Conservation (phyloP, 2,888 invertebrate genomes). For the Meteorus colon region DNA sequence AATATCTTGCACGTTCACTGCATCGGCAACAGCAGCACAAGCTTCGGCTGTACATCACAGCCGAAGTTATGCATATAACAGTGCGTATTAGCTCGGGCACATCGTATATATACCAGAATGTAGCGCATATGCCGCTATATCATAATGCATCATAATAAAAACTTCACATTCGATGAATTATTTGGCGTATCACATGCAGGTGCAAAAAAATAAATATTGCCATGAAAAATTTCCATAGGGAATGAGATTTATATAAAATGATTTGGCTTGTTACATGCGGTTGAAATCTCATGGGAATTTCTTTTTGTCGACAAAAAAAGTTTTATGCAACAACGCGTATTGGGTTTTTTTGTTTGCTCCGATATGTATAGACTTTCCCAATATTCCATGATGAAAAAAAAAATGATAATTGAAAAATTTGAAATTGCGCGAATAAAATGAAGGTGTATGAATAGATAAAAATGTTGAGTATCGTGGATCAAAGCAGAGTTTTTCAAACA, state of each 20-base stretch:
- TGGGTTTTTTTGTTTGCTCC: no score
- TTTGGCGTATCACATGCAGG: slow-evolving; percentile 49
- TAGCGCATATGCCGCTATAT: slow-evolving; percentile 43
- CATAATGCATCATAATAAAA: slow-evolving; percentile 58
- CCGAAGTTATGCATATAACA: neutral
- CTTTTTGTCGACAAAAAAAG: neutral
- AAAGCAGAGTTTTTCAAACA: slow-evolving; percentile 25
- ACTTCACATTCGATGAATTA: slow-evolving; percentile 56
- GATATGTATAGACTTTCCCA: neutral
- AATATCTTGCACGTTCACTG: neutral
- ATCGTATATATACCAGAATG: slow-evolving; percentile 28
- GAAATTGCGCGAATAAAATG: neutral
- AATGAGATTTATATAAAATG: slow-evolving; percentile 31
- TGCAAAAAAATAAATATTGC: slow-evolving; percentile 43
- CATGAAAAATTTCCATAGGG: slow-evolving; percentile 9
- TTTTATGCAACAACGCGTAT: neutral
- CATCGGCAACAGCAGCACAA: neutral
- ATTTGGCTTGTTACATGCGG: slow-evolving; percentile 17
- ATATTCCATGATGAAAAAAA: neutral
- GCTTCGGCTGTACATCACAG: neutral
- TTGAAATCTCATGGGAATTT: slow-evolving; percentile 11
- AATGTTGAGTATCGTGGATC: slow-evolving; percentile 11
- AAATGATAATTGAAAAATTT: neutral
- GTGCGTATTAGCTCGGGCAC: neutral
- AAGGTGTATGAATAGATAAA: slow-evolving; percentile 23